Conservation (phyloP, 2,888 invertebrate genomes). For the Rhogogaster chlorosoma region DNA sequence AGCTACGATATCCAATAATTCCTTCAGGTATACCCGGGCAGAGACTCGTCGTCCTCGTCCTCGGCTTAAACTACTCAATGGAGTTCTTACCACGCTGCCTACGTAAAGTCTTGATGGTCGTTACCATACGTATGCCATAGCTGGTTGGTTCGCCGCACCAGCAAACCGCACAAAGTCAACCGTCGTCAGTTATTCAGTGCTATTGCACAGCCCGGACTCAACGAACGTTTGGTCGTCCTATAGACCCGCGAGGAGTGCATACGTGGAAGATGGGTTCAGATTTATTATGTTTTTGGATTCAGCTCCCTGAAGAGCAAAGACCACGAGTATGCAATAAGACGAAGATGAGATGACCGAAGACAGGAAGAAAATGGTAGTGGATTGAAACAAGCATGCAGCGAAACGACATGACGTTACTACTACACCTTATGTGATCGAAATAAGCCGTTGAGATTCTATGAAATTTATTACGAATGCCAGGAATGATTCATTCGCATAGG, state of each 20-base stretch:
- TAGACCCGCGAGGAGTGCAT: slow-evolving; percentile 21
- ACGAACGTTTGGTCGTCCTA: background rate
- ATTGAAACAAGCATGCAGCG: background rate
- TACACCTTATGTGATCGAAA: background rate
- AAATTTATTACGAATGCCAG: background rate
- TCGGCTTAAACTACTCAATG: slow-evolving; percentile 47
- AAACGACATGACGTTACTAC: background rate
- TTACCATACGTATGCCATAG: slow-evolving; percentile 41
- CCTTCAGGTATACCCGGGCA: slow-evolving; percentile 46
- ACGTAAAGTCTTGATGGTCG: slow-evolving; percentile 45
- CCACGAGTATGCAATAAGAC: background rate
- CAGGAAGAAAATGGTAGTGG: background rate
- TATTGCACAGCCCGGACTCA: background rate
- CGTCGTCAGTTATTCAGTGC: slow-evolving; percentile 32
- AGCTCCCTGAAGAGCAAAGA: background rate
- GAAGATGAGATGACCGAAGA: background rate
- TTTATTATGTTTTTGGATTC: slow-evolving; percentile 36
- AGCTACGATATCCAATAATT: slow-evolving; percentile 60
- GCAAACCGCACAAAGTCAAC: slow-evolving; percentile 35
- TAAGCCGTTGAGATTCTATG: background rate
- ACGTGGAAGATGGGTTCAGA: slow-evolving; percentile 11
- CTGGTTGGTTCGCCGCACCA: background rate
- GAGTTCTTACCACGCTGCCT: slow-evolving; percentile 26
- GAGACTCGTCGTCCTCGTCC: slow-evolving; percentile 15
- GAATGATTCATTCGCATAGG: background rate